These are phyloP conservation scores for Dolichallabes microphthalmus DNA, from an alignment of 2,113 vertebrate species.

Conservation along the genomic window DNA sequence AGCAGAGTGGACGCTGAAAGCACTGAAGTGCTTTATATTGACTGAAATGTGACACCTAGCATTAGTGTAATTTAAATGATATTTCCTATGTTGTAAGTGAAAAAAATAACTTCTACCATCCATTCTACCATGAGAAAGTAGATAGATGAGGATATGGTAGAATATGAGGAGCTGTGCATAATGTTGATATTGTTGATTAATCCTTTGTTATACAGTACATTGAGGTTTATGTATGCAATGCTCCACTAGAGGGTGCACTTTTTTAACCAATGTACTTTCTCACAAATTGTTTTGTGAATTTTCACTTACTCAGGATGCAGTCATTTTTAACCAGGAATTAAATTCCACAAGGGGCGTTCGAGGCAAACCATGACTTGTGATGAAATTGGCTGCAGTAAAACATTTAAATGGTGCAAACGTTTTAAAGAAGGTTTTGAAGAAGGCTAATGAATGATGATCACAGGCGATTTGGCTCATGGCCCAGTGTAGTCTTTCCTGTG, in stretches of 20 bases:
- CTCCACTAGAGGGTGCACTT: constrained; percentile 20
- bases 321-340: neutral
- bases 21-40: neutral
- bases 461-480: too few species aligned
- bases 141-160: neutral
- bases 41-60: neutral
- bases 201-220: neutral
- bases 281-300: neutral
- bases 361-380: too few species aligned
- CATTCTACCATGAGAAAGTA: neutral
- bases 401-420: too few species aligned
- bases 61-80: neutral
- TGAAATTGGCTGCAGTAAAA: too few species aligned
- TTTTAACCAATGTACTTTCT: neutral
- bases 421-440: too few species aligned
- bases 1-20: neutral
- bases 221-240: neutral
- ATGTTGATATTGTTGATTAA: neutral
- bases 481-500: too few species aligned
- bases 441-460: too few species aligned
- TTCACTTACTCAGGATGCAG: neutral
- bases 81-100: neutral
- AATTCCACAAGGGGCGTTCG: neutral
- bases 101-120: neutral
- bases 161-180: neutral